A percentile compares a stretch with the other conserved stretches of the same genome.
Evolutionary conservation across 2,113 vertebrate species (phyloP).

Genomic region (Xyliphius kryptos): DNA sequence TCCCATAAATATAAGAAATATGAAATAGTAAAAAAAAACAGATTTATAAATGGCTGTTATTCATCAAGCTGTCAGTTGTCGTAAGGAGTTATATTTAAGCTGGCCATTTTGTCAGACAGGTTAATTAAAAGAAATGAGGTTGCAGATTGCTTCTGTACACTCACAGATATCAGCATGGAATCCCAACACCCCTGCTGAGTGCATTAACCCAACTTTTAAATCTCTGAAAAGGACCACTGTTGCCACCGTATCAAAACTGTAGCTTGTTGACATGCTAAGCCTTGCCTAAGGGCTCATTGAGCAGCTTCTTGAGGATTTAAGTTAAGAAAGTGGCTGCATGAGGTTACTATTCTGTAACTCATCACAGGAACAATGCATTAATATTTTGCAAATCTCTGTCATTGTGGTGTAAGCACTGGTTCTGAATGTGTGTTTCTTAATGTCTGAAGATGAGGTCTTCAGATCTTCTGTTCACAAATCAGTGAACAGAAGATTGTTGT

Average conservation of each 20-base stretch:
- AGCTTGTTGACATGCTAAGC: neutral
- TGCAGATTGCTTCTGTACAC: constrained; percentile 25
- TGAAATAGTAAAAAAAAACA: too few relatives aligned
- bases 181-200: constrained; percentile 6
- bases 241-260: neutral
- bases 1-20: too few relatives aligned
- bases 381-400: too few relatives aligned
- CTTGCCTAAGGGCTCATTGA: constrained; percentile 11
- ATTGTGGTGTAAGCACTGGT: too few relatives aligned
- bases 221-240: neutral
- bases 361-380: too few relatives aligned
- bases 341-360: neutral
- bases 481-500: too few relatives aligned
- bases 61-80: too few relatives aligned
- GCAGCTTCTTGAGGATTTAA: constrained; percentile 1
- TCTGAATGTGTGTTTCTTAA: too few relatives aligned
- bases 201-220: constrained; percentile 13
- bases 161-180: neutral
- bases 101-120: constrained; percentile 35
- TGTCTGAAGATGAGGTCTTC: too few relatives aligned
- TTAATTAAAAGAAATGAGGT: constrained; percentile 40
- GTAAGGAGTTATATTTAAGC: too few relatives aligned
- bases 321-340: constrained; percentile 1
- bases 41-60: too few relatives aligned
- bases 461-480: too few relatives aligned